phyloP scores from a whole-genome alignment of 2,797 vertebrate species.

The Spea hammondii region DNA sequence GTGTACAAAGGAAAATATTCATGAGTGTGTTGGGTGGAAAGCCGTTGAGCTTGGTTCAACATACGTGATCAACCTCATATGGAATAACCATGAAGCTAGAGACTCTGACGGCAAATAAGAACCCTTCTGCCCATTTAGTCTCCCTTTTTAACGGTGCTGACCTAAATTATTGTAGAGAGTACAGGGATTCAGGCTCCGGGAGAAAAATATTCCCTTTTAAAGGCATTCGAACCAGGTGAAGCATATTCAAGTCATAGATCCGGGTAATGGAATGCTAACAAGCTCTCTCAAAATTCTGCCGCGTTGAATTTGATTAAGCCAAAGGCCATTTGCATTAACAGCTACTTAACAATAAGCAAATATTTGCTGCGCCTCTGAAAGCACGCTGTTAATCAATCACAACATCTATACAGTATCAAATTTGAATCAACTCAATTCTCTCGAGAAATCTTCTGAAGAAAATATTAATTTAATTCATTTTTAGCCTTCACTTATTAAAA shows the following conservation, averaged over 20 bases:
- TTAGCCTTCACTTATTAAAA: slow-evolving; percentile 3
- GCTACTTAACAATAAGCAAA: background rate
- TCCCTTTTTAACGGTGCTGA: too few species aligned
- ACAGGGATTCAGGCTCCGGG: too few species aligned
- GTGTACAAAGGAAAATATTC: too few species aligned
- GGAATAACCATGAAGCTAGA: too few species aligned
- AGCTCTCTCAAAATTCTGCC: background rate
- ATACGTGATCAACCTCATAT: too few species aligned
- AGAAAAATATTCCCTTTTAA: too few species aligned
- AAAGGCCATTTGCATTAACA: slow-evolving; percentile 8
- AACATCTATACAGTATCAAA: background rate
- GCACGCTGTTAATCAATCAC: background rate
- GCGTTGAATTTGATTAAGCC: slow-evolving; percentile 7
- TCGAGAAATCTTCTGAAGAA: background rate
- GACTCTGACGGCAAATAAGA: too few species aligned
- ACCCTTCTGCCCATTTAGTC: too few species aligned
- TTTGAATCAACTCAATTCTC: background rate
- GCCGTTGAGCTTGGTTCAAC: too few species aligned
- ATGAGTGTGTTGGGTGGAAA: too few species aligned
- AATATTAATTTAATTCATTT: background rate
- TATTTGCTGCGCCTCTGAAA: background rate
- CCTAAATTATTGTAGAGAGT: too few species aligned
- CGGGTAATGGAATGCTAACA: background rate
- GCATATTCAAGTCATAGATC: background rate
- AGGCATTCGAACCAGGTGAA: background rate